Conservation (phyloP, 2,888 invertebrate genomes). For the Agapostemon virescens region DNA sequence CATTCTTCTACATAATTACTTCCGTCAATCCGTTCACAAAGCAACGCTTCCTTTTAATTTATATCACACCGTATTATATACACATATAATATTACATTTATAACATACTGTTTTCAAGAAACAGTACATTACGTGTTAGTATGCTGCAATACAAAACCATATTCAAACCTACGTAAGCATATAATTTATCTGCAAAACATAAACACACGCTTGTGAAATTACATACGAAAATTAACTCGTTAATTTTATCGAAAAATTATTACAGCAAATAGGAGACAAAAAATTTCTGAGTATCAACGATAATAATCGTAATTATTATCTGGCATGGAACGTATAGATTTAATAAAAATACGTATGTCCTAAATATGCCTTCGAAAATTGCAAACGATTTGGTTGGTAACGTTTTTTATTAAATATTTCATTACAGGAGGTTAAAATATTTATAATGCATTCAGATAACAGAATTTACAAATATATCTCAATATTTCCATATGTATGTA, state of each 20-base stretch:
- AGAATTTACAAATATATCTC: conserved; percentile 80
- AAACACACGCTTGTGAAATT: not conserved
- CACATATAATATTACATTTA: no score
- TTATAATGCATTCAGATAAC: conserved; percentile 78
- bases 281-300: not conserved
- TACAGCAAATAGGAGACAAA: not conserved
- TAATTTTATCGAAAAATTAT: not conserved
- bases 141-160: not conserved
- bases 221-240: not conserved
- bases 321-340: not conserved
- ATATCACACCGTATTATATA: not conserved
- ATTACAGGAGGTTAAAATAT: conserved; percentile 80
- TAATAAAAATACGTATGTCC: not conserved
- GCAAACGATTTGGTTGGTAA: conserved; percentile 74
- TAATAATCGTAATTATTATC: conserved; percentile 19
- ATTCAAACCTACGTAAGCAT: not conserved
- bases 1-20: not conserved
- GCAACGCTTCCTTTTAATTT: not conserved
- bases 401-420: conserved; percentile 79
- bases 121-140: not conserved
- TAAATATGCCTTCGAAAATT: conserved; percentile 27
- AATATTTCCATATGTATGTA: conserved; percentile 67
- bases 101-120: not conserved
- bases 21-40: no score
- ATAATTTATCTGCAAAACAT: no score